Conservation (phyloP, 2,113 vertebrate species). For the Oxyruncus cristatus region DNA sequence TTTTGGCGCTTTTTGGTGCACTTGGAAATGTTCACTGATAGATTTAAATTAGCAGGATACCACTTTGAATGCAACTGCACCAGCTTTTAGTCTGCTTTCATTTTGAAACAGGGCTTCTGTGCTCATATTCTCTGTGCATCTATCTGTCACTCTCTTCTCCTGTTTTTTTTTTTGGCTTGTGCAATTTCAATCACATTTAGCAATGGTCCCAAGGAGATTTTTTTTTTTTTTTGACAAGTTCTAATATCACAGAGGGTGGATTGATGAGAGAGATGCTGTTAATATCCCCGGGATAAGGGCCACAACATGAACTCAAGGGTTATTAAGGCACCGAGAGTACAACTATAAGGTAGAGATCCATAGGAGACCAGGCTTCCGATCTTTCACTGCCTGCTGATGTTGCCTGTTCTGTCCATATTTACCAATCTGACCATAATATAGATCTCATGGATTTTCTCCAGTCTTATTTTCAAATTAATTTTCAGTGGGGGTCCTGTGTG, state of each 20-base stretch:
- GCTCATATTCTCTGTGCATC: not conserved
- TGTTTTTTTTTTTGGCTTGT: not conserved
- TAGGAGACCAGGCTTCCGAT: not conserved
- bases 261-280: constrained; percentile 4
- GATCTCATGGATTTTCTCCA: not conserved
- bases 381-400: not conserved
- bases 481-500: not conserved
- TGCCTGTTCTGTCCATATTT: not conserved
- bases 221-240: constrained; percentile 27
- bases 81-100: constrained; percentile 48
- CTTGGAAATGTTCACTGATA: constrained; percentile 49
- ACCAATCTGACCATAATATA: not conserved
- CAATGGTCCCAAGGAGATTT: not conserved
- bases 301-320: not conserved
- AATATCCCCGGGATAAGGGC: not conserved
- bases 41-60: constrained; percentile 52
- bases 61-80: constrained; percentile 2
- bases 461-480: not conserved
- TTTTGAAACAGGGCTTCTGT: constrained; percentile 30
- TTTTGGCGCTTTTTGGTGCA: constrained; percentile 31
- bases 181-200: constrained; percentile 39
- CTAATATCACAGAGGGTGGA: not conserved
- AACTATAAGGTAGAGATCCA: not conserved
- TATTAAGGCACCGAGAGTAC: not conserved
- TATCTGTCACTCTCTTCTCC: constrained; percentile 37